Base-by-base conservation (phyloP, 2,113 vertebrate genomes). In the Condylura cristata region DNA sequence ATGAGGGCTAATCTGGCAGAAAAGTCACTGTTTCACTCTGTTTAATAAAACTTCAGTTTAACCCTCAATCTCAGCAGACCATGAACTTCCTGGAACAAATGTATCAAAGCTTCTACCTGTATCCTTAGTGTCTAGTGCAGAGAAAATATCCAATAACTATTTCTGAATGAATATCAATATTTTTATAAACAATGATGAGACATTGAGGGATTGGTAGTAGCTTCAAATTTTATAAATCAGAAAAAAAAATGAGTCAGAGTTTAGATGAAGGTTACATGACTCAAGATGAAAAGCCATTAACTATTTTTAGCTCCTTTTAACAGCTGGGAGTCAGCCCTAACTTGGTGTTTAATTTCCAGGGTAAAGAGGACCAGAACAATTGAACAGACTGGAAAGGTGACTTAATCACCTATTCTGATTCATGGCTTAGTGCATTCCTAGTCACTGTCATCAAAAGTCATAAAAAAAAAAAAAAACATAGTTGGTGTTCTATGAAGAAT, bases 231-330 rank as follows among this genome's bases (percentile, higher is more conserved):
- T 48, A 80, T 87, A 80, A 91, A 91, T 89, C 48, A 88, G 72
- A 84, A 95, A 60, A 95, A 60, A 58, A 93, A 92, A 80, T 95
- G 87, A 94, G 48, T 91, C 93, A 90, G 28, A 51, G 78, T 85
- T 30, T 91, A 72, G 30, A 71, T 71, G 91, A 82, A 71, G 32
- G 37, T 68, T 70, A 41, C 39, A 56, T 93, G 92, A 92, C 39
- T 88, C 80, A 80, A 89, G 41, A 53, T 61, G 30, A 53, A 86
- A 93, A 72, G 70, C 90, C 78, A 58, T 75, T 28, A 70, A 32
- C 78, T 95, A 93, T 92, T 97, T 96, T 95, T 95, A 93, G 83
- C 66, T 92, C 58, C 53, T 76, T 89, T 72, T n/a, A 68, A 89
- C 90, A 89, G 60, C 58, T 66, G 76, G 53, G 48, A 83, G 39